Conservation (phyloP, 2,888 invertebrate species). For the Scaptomyza polygonia region DNA sequence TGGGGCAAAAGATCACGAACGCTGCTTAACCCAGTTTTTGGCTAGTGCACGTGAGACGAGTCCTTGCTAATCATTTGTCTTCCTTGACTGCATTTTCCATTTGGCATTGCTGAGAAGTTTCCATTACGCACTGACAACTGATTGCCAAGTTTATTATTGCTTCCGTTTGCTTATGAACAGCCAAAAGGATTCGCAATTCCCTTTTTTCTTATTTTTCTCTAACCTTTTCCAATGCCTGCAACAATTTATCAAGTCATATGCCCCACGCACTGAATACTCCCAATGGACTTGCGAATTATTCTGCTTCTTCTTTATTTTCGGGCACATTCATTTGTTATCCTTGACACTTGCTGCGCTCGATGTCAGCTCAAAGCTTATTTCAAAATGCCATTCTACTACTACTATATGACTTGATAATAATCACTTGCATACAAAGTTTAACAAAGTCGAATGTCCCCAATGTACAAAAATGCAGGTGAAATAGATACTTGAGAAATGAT, state of each 20-base stretch:
- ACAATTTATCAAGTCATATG: slow-evolving; percentile 63
- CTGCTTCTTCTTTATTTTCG: slow-evolving; percentile 15
- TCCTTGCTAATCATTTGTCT: slow-evolving; percentile 75
- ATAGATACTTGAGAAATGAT: no score
- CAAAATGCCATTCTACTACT: slow-evolving; percentile 25
- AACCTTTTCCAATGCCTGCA: slow-evolving; percentile 30
- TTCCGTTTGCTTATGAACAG: slow-evolving; percentile 74
- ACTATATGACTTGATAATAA: slow-evolving; percentile 26
- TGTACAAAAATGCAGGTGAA: neutral
- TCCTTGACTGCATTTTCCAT: slow-evolving; percentile 63
- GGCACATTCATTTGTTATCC: slow-evolving; percentile 58
- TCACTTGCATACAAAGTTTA: slow-evolving; percentile 3
- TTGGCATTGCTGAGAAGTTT: slow-evolving; percentile 63
- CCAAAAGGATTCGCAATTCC: slow-evolving; percentile 45
- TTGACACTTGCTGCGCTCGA: slow-evolving; percentile 24
- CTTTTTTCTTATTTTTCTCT: neutral
- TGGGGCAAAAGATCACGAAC: slow-evolving; percentile 65
- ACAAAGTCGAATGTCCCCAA: neutral
- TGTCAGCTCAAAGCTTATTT: slow-evolving; percentile 30
- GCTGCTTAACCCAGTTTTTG: slow-evolving; percentile 69
- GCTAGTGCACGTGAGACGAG: slow-evolving; percentile 66
- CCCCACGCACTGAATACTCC: slow-evolving; percentile 7
- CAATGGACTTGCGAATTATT: slow-evolving; percentile 19
- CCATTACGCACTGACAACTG: slow-evolving; percentile 78
- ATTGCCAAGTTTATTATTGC: slow-evolving; percentile 77